phyloP scores from a whole-genome alignment of 2,113 vertebrate genomes.

The Arothron firmamentum region DNA sequence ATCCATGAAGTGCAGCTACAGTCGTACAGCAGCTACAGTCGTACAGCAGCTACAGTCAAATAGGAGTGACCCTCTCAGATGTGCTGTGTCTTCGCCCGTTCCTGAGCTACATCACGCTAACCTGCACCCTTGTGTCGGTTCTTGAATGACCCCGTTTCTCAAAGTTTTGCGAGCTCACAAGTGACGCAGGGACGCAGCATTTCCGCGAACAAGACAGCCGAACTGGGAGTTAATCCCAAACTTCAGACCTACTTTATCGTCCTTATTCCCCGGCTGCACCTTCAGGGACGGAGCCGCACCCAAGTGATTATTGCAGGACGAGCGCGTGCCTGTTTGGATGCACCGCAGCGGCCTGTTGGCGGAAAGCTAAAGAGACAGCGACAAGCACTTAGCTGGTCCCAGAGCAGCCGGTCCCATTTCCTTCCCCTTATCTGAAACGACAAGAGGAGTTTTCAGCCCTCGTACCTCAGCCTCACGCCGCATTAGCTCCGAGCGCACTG shows the following conservation, averaged over 20 bases:
- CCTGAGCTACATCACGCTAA: not conserved
- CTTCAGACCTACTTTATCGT: conserved; percentile 37
- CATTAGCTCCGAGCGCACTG: conserved; percentile 62
- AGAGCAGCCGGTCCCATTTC: conserved; percentile 64
- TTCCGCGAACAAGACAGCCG: conserved; percentile 21
- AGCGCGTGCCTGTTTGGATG: conserved; percentile 50
- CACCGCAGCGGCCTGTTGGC: conserved; percentile 42
- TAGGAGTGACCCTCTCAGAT: too few species aligned
- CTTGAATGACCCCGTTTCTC: too few species aligned
- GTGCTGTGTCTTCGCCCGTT: too few species aligned
- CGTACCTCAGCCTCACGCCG: conserved; percentile 61
- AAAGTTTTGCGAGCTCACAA: too few species aligned
- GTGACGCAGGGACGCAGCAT: not conserved
- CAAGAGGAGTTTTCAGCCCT: conserved; percentile 61
- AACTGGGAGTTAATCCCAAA: conserved; percentile 32
- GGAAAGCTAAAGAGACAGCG: conserved; percentile 61
- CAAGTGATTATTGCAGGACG: conserved; percentile 35
- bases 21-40: too few species aligned
- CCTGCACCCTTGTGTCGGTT: not conserved
- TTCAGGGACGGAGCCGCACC: conserved; percentile 32
- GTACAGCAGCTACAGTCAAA: too few species aligned
- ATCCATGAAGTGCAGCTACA: too few species aligned
- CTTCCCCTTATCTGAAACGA: conserved; percentile 72
- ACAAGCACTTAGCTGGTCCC: conserved; percentile 71
- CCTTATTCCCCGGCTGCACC: conserved; percentile 17